Conservation (phyloP, 2,113 vertebrate genomes). For the Morone saxatilis region DNA sequence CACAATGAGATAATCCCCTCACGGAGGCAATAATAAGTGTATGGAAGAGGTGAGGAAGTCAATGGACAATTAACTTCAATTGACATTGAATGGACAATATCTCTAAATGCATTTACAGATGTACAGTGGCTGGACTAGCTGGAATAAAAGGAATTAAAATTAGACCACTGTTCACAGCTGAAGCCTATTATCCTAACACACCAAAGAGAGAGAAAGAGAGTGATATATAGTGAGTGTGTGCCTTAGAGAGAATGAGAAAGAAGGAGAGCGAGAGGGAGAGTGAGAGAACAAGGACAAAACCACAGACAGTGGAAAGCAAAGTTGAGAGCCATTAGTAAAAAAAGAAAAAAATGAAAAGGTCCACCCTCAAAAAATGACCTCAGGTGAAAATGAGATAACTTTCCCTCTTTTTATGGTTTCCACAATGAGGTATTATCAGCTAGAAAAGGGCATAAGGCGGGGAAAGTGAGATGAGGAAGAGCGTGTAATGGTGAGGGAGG, state of each 20-base stretch:
- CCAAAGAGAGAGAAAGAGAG: slow-evolving; percentile 23
- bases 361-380: slow-evolving; percentile 59
- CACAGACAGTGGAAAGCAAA: slow-evolving; percentile 45
- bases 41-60: slow-evolving; percentile 68
- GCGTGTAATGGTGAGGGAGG: slow-evolving; percentile 72
- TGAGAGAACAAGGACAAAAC: slow-evolving; percentile 29
- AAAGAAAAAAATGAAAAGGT: slow-evolving; percentile 14
- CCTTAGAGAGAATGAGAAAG: slow-evolving; percentile 11
- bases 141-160: slow-evolving; percentile 73
- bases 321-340: slow-evolving; percentile 58
- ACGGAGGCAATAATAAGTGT: slow-evolving; percentile 54
- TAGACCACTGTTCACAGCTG: slow-evolving; percentile 53
- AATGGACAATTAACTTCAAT: slow-evolving; percentile 77
- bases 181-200: slow-evolving; percentile 65
- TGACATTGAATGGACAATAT: slow-evolving; percentile 70
- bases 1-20: slow-evolving; percentile 63
- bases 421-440: slow-evolving; percentile 75
- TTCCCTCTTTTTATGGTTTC: slow-evolving; percentile 60
- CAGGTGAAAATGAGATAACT: slow-evolving; percentile 77
- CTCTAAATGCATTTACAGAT: slow-evolving; percentile 65
- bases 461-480: slow-evolving; percentile 60
- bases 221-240: slow-evolving; percentile 31
- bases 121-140: slow-evolving; percentile 33
- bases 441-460: slow-evolving; percentile 65
- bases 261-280: slow-evolving; percentile 19